Percentiles rank a stretch among this genome's conserved stretches.
Evolutionary conservation across 2,888 invertebrate species (phyloP).

Genomic region (Caenorhabditis sulstoni): DNA sequence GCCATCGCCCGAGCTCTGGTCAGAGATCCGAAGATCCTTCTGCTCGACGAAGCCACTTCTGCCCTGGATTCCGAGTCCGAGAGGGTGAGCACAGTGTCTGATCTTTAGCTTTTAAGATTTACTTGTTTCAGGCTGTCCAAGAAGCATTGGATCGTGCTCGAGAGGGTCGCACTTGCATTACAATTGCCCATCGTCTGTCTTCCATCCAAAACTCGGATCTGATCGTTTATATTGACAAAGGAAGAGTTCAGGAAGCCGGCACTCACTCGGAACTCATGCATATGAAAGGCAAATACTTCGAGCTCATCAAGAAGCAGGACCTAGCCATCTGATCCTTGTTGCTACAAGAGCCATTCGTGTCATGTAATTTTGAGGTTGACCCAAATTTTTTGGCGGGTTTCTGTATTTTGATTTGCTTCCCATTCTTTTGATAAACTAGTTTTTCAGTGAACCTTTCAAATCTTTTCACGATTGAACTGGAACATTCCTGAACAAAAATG

Average conservation of each 20-base stretch:
- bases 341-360: neutral
- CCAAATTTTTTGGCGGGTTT: neutral
- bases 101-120: neutral
- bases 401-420: neutral
- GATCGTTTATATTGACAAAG: slow-evolving; percentile 75
- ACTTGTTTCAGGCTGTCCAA: slow-evolving; percentile 72
- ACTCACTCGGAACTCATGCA: slow-evolving; percentile 71
- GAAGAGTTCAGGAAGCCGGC: slow-evolving; percentile 70
- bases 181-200: slow-evolving; percentile 78
- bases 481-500: too few relatives aligned
- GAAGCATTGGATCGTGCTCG: slow-evolving; percentile 76
- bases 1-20: slow-evolving; percentile 85
- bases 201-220: slow-evolving; percentile 76
- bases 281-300: slow-evolving; percentile 69
- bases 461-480: too few relatives aligned
- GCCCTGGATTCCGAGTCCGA: slow-evolving; percentile 83
- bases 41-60: slow-evolving; percentile 84
- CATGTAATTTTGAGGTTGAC: neutral
- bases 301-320: slow-evolving; percentile 71
- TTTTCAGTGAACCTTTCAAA: too few relatives aligned
- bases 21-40: slow-evolving; percentile 82
- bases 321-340: slow-evolving; percentile 43
- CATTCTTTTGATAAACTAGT: neutral
- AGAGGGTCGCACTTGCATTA: slow-evolving; percentile 76
- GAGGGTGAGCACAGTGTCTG: slow-evolving; percentile 85